phyloP scores from a whole-genome alignment of 2,113 vertebrate genomes.

The Corythoichthys intestinalis region DNA sequence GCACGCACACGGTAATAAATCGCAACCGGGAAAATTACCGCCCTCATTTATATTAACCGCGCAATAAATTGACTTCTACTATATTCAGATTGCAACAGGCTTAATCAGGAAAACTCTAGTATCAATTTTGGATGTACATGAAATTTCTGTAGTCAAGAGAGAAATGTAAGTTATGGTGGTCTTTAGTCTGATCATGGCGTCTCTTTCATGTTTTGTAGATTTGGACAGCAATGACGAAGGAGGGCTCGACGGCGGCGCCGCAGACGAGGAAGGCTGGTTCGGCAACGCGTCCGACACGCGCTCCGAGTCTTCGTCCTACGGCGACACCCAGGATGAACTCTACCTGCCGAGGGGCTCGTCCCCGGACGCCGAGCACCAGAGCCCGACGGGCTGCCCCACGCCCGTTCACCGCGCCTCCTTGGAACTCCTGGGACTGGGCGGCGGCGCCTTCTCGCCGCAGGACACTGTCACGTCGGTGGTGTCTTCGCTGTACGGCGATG shows the following conservation, averaged over 20 bases:
- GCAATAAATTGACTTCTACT: no score
- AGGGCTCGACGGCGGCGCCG: slow-evolving; percentile 81
- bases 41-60: no score
- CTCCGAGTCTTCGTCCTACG: slow-evolving; percentile 93
- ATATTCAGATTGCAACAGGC: no score
- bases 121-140: no score
- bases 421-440: slow-evolving; percentile 84
- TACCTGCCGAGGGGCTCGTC: slow-evolving; percentile 72
- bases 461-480: slow-evolving; percentile 88
- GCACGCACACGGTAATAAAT: no score
- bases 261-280: slow-evolving; percentile 93
- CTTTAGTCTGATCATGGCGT: neutral
- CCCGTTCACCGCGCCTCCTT: slow-evolving; percentile 84
- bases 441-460: slow-evolving; percentile 77
- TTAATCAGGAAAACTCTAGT: no score
- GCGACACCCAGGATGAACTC: slow-evolving; percentile 91
- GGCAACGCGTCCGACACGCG: slow-evolving; percentile 92
- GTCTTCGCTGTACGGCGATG: slow-evolving; percentile 85
- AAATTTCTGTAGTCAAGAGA: no score
- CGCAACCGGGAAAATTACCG: no score
- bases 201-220: slow-evolving; percentile 74
- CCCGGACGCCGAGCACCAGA: slow-evolving; percentile 82
- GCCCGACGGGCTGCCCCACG: slow-evolving; percentile 88
- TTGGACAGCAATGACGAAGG: slow-evolving; percentile 88
- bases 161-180: no score